Base-by-base conservation (phyloP, 1,140 invertebrate genomes). In the Copidosoma floridanum region DNA sequence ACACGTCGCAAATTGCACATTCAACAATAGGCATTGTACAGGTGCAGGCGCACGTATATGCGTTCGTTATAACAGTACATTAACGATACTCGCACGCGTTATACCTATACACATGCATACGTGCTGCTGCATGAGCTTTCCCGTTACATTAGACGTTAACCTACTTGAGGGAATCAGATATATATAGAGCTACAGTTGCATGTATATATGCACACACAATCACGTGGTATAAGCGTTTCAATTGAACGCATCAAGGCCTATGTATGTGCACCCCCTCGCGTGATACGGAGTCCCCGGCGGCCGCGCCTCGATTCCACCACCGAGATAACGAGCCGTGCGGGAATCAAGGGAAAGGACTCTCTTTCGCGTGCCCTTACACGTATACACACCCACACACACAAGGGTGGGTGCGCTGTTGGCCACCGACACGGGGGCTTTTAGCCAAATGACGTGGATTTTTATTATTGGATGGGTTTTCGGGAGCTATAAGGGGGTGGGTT, bases 391-490 rank as follows among this genome's bases (percentile, higher is more conserved):
- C 7, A 20, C 8, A 20, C 7, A 20, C n/a, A 4, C 2, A 3
- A 20, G 40, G 11, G 40, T 11, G 10, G 23, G 44, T 4, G 18
- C 0, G 21, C n/a, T 21, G n/a, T 43, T 20, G 6, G 46, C 43
- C 18, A 11, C 29, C 43, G 61, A 57, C 55, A 53, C 54, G 11
- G 56, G 67, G 71, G 74, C 75, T 77, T 77, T 77, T 76, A 77
- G 68, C 74, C 69, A 77, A 79, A 79, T 78, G 75, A 77, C 68
- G 71, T 66, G 73, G 67, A 72, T 74, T 77, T n/a, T 73, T 76
- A 75, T 75, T 74, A 75, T 74, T 65, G 69, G 71, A 74, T 68
- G 63, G 68, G 65, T 68, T n/a, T n/a, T n/a, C n/a, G n/a, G n/a
- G n/a, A n/a, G n/a, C n/a, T n/a, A n/a, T n/a, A n/a, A n/a, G n/a